Evolutionary conservation across 1,140 invertebrate species (phyloP).

Genomic region (Meloidogyne exigua): DNA sequence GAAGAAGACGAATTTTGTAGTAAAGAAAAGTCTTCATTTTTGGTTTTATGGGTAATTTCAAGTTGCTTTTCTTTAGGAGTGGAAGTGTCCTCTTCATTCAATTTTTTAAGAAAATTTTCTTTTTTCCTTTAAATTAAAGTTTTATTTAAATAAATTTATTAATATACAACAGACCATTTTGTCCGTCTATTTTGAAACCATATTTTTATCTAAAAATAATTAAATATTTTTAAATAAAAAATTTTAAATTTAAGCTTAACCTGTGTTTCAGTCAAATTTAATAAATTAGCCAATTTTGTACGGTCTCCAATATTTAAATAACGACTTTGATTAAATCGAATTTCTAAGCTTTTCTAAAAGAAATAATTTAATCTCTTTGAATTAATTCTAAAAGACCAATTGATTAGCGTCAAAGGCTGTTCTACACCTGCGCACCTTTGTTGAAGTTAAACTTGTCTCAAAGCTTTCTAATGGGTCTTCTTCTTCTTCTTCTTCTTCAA

Average conservation of each 20-base stretch:
- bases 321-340: slow-evolving; percentile 13
- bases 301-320: slow-evolving; percentile 16
- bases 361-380: not conserved
- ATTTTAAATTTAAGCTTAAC: not conserved
- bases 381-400: not conserved
- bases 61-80: too few relatives aligned
- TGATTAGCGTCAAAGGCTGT: slow-evolving; percentile 3
- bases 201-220: slow-evolving; percentile 17
- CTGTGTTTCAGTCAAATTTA: slow-evolving; percentile 17
- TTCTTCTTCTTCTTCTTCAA: not conserved
- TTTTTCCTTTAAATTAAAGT: not conserved
- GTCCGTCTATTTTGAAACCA: slow-evolving; percentile 25
- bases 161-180: not conserved
- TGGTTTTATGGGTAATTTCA: too few relatives aligned
- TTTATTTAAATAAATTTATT: not conserved
- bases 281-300: slow-evolving; percentile 12
- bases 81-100: too few relatives aligned
- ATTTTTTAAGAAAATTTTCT: not conserved
- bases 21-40: too few relatives aligned
- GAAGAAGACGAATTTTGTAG: too few relatives aligned
- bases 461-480: too few relatives aligned
- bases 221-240: not conserved
- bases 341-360: not conserved
- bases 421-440: not conserved
- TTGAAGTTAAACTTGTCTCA: not conserved